These are phyloP conservation scores for Drosophila erecta DNA, from an alignment of 1,140 invertebrate species.

Conservation along the genomic window DNA sequence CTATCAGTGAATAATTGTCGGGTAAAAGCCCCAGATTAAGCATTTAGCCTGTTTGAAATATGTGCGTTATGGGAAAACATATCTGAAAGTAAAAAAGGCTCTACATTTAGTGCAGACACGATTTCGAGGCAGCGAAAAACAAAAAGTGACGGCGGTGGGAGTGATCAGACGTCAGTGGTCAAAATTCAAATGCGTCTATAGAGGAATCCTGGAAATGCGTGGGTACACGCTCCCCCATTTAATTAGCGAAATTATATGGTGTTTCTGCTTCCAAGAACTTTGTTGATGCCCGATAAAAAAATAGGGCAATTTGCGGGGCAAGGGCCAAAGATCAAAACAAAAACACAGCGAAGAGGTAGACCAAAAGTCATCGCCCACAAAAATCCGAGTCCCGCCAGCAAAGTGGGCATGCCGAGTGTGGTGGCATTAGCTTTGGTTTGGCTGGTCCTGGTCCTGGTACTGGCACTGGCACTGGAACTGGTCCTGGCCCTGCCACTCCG, in stretches of 20 bases:
- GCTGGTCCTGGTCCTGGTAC: background rate
- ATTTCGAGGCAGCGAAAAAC: background rate
- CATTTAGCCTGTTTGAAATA: background rate
- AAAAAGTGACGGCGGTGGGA: conserved; percentile 24
- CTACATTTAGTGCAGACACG: conserved; percentile 6
- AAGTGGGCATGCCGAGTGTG: conserved; percentile 69
- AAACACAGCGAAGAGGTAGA: conserved; percentile 65
- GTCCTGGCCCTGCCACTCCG: conserved; percentile 11
- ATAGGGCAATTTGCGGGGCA: conserved; percentile 74
- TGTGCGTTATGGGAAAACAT: conserved; percentile 20
- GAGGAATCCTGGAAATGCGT: conserved; percentile 47
- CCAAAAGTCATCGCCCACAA: conserved; percentile 82
- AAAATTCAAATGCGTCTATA: conserved; percentile 31
- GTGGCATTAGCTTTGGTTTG: conserved; percentile 64
- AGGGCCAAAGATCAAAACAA: conserved; percentile 78
- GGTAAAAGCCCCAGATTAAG: background rate
- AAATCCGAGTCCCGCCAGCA: conserved; percentile 60
- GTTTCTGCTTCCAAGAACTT: conserved; percentile 72
- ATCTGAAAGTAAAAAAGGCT: conserved; percentile 12
- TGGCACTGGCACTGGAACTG: too few species aligned
- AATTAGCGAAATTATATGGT: conserved; percentile 84
- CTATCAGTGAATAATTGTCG: background rate
- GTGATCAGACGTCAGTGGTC: conserved; percentile 36
- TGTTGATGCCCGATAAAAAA: conserved; percentile 63
- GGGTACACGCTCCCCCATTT: conserved; percentile 78